phyloP scores from a whole-genome alignment of 1,140 invertebrate species.

The Stenopsyche tienmushanensis region DNA sequence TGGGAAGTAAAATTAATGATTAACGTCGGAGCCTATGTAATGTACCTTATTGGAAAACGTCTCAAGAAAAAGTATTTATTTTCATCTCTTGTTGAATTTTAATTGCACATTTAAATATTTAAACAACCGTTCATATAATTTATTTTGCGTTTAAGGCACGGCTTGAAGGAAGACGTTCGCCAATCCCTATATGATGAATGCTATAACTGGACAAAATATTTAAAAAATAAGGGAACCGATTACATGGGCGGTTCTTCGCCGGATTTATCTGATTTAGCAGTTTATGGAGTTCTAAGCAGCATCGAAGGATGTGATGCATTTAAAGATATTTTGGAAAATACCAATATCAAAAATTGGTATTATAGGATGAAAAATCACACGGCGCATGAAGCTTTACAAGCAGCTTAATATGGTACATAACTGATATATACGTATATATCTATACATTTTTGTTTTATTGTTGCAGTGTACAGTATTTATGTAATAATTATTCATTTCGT shows the following conservation, averaged over 20 bases:
- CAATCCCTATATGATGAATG: constrained; percentile 88
- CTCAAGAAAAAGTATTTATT: constrained; percentile 75
- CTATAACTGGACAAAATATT: constrained; percentile 72
- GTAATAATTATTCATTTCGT: no score
- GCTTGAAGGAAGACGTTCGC: constrained; percentile 86
- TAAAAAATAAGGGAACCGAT: constrained; percentile 68
- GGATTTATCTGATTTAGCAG: constrained; percentile 89
- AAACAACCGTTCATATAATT: background rate
- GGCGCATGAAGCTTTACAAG: no score
- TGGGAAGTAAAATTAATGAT: constrained; percentile 87
- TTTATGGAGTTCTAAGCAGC: constrained; percentile 91
- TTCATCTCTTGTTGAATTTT: background rate
- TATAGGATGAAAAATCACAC: constrained; percentile 23
- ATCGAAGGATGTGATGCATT: constrained; percentile 96
- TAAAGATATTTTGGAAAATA: constrained; percentile 74
- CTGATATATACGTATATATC: no score
- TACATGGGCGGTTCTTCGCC: constrained; percentile 87
- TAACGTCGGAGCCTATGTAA: constrained; percentile 90
- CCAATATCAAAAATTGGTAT: constrained; percentile 59
- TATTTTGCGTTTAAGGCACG: constrained; percentile 60
- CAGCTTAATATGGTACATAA: no score
- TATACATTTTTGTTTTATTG: no score
- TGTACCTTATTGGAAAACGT: constrained; percentile 90
- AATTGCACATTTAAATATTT: background rate
- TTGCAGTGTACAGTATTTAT: no score